A percentile compares a stretch with the other conserved stretches of the same genome.
Conservation (phyloP, 2,888 invertebrate genomes). For the Notocelia uddmanniana region DNA sequence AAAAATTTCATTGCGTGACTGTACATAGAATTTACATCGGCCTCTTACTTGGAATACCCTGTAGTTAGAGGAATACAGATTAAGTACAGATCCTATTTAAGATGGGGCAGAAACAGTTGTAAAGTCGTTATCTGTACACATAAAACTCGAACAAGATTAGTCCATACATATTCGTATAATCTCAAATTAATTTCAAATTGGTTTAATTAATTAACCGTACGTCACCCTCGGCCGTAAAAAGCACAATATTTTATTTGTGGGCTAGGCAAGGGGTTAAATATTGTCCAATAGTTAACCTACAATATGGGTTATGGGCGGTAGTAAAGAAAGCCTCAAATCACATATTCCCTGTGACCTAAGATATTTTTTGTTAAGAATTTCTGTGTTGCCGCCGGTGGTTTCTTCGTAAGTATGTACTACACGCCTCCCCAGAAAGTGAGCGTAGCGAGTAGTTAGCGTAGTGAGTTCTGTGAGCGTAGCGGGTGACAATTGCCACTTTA, state of each 20-base stretch:
- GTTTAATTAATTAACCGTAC: too few species aligned
- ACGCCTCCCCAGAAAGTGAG: too few species aligned
- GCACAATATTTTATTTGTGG: not conserved
- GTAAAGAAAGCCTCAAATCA: not conserved
- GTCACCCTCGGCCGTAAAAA: too few species aligned
- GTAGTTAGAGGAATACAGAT: constrained; percentile 1
- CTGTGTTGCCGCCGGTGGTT: too few species aligned
- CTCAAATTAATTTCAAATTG: too few species aligned
- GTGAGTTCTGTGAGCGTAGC: too few species aligned
- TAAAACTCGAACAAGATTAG: not conserved
- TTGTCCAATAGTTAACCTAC: not conserved
- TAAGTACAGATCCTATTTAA: not conserved
- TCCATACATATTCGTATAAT: not conserved
- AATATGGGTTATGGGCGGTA: too few species aligned
- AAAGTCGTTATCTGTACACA: not conserved
- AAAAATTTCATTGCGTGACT: not conserved
- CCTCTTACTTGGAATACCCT: not conserved
- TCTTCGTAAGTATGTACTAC: too few species aligned
- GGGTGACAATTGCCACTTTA: too few species aligned
- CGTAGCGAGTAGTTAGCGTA: too few species aligned
- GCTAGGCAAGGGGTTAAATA: not conserved
- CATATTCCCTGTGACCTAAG: not conserved
- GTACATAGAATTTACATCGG: not conserved
- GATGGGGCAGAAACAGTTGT: not conserved
- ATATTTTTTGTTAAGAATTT: too few species aligned